Evolutionary conservation across 1,140 invertebrate species (phyloP), one percentile per base, ranked within the genome.

Genomic region (Carcinoscorpius rotundicauda): DNA sequence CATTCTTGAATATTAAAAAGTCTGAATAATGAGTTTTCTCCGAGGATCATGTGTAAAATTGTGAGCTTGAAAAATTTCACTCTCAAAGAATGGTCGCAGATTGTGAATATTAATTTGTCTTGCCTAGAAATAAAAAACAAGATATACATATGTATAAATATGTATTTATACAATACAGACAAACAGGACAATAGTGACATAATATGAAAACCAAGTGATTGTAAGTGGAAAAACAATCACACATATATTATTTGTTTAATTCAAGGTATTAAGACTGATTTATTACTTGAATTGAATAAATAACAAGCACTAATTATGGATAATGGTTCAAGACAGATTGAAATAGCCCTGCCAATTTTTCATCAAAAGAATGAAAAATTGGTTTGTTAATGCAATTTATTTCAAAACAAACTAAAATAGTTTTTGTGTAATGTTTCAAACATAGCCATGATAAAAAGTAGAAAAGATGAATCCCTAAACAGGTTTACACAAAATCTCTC

Each of bases 31-130:
- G 6, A 63, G 10, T 64, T 64, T 67, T 52, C 60, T 60, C 10
- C 50, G 53, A 29, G 60, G 57, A 11, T 67, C 62, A 58, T 62
- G 60, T 4, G 57, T 3, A 50, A 67, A 67, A 50, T 62, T 67
- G 50, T 67, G 66, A 9, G 66, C 62, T 49, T 55, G 86, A 76
- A 98, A 99, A 69, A 97, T 81, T 60, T 89, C 84, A 72, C 93
- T 97, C 49, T 92, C 86, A 73, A 94, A 98, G 77, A 98, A 98
- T 3, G 89, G 82, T 72, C 87, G 86, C 51, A 98, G 76, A 76
- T 95, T 91, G 63, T 85, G 82, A 64, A 98, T 91, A 74, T 93
- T 91, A 60, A 98, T 88, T 78, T 93, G 89, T 74, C 91, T 87
- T 3, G 93, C 94, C 83, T 95, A 78, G 64, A 82, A 82, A 75